Percentiles rank a stretch among this genome's conserved stretches.
phyloP scores from a whole-genome alignment of 1,140 invertebrate species.

The Pemphigus obesinymphae region DNA sequence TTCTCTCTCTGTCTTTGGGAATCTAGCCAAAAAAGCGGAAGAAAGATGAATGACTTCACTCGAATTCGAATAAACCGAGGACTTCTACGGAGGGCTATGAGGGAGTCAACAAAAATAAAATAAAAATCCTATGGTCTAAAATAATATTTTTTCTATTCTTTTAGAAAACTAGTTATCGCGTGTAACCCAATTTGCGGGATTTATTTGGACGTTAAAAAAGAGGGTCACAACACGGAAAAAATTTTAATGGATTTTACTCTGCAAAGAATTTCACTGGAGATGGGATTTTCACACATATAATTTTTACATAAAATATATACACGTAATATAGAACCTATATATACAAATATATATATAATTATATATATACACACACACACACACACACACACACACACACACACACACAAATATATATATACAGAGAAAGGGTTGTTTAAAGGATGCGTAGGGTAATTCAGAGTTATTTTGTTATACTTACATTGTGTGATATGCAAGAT shows the following conservation, averaged over 20 bases:
- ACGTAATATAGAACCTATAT: too few species aligned
- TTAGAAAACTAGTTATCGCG: not conserved
- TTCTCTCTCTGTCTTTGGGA: not conserved
- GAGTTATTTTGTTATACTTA: slow-evolving; percentile 8
- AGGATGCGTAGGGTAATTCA: not conserved
- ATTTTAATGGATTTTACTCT: not conserved
- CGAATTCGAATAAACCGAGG: not conserved
- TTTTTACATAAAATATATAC: too few species aligned
- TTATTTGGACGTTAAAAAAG: not conserved
- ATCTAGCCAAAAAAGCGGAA: not conserved
- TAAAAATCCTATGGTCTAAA: not conserved
- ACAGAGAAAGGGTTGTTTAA: not conserved
- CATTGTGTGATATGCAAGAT: not conserved
- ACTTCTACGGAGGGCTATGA: not conserved
- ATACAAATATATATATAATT: too few species aligned
- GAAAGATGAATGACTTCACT: not conserved
- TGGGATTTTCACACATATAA: not conserved
- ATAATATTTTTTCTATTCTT: not conserved
- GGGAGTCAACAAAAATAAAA: not conserved
- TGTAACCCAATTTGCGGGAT: not conserved
- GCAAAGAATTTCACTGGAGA: not conserved
- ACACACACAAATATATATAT: not conserved
- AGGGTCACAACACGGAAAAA: not conserved
- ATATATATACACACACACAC: too few species aligned
- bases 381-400: not conserved